Percentiles rank a stretch among this genome's conserved stretches.
These are phyloP conservation scores for Rhagoletis pomonella DNA, from an alignment of 1,140 invertebrate species.

Conservation along the genomic window DNA sequence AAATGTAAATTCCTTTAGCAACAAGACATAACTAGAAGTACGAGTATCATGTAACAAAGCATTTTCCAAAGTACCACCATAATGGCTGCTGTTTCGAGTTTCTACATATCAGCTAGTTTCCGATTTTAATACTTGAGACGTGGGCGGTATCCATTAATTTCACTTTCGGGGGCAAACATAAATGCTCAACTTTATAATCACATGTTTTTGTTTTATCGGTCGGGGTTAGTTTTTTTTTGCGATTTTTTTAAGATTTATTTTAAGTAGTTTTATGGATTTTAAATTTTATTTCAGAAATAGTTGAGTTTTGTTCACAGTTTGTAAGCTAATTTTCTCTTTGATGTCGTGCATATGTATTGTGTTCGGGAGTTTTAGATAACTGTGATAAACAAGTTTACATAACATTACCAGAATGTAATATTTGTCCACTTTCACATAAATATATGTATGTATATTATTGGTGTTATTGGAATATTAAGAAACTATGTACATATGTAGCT, in stretches of 20 bases:
- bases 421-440: not conserved
- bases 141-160: too few relatives aligned
- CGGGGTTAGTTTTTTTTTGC: too few relatives aligned
- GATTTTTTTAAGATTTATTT: too few relatives aligned
- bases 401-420: conserved; percentile 15
- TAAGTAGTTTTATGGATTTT: too few relatives aligned
- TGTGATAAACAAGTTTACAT: conserved; percentile 47
- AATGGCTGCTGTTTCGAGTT: not conserved
- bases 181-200: not conserved
- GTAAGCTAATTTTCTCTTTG: not conserved
- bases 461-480: not conserved
- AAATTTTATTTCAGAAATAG: too few relatives aligned
- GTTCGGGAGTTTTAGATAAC: conserved; percentile 29
- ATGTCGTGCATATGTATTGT: not conserved
- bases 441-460: conserved; percentile 16
- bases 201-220: too few relatives aligned
- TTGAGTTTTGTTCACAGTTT: not conserved
- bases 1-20: too few relatives aligned
- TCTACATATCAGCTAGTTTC: not conserved
- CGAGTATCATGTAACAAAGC: too few relatives aligned
- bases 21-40: too few relatives aligned
- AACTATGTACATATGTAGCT: not conserved
- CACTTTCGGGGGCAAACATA: too few relatives aligned
- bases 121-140: not conserved
- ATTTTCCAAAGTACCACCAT: not conserved